Evolutionary conservation across 2,113 vertebrate species (phyloP).

Genomic region (Paraplagusia blochii): DNA sequence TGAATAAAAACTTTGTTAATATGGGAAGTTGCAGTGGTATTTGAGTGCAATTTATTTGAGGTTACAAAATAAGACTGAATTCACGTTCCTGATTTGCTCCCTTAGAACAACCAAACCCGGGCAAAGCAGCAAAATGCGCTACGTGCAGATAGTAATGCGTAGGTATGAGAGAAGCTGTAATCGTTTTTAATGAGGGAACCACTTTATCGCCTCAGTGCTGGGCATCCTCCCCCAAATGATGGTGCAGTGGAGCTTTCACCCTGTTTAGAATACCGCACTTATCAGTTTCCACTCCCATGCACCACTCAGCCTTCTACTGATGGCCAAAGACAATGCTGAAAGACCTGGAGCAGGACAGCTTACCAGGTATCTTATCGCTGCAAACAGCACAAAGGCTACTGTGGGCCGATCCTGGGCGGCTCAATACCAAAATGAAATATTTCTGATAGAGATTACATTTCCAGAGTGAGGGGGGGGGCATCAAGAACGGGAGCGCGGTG

Average conservation of each 20-base stretch:
- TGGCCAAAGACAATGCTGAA: constrained; percentile 59
- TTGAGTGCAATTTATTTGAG: constrained; percentile 57
- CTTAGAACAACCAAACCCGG: constrained; percentile 45
- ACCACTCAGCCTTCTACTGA: constrained; percentile 49
- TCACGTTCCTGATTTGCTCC: constrained; percentile 45
- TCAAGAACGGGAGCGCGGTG: constrained; percentile 37
- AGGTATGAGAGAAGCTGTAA: constrained; percentile 60
- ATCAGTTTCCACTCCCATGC: constrained; percentile 70
- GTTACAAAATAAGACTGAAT: constrained; percentile 52
- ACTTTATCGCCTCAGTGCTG: constrained; percentile 66
- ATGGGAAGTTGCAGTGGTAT: constrained; percentile 50
- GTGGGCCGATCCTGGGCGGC: constrained; percentile 19
- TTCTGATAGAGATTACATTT: constrained; percentile 59
- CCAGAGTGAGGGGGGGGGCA: constrained; percentile 41
- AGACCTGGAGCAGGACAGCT: constrained; percentile 51
- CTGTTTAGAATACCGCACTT: constrained; percentile 72
- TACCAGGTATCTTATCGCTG: constrained; percentile 65
- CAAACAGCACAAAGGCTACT: constrained; percentile 53
- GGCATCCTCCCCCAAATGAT: constrained; percentile 61
- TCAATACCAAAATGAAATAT: constrained; percentile 61
- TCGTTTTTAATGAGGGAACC: constrained; percentile 71
- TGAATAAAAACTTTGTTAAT: constrained; percentile 39
- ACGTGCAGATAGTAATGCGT: constrained; percentile 58
- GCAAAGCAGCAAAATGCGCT: constrained; percentile 42
- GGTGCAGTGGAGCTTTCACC: constrained; percentile 58